Evolutionary conservation across 2,888 invertebrate genomes (phyloP), one percentile per base, ranked within the genome.

Genomic region (Octodonta nipae): DNA sequence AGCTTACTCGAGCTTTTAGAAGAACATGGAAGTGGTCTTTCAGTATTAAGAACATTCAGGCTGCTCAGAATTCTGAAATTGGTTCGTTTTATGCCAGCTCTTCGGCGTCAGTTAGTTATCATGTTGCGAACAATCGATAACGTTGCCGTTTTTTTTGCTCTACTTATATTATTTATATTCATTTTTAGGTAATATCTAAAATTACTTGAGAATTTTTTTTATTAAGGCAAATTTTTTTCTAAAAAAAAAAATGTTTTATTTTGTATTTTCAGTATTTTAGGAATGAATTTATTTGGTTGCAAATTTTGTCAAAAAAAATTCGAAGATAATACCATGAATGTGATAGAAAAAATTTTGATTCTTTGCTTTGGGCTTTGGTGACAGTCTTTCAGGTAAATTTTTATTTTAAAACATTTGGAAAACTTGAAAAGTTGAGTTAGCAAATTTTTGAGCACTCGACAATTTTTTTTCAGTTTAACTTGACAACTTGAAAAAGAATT

Each of bases 231-330:
- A n/a, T n/a, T n/a, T n/a, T n/a, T n/a, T n/a, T n/a, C n/a, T n/a
- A n/a, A n/a, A n/a, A n/a, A n/a, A n/a, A n/a, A n/a, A n/a, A n/a
- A n/a, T n/a, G n/a, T n/a, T n/a, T n/a, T n/a, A n/a, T n/a, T n/a
- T n/a, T n/a, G n/a, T 56, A 60, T 67, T 72, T 78, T 67, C 85
- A 95, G 98, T 87, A 96, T 98, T 76, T 91, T 99, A 72, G 98
- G 98, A 77, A 98, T 98, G 96, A 93, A 95, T 81, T 81, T 99
- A 74, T 98, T 99, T 79, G 98, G 98, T 75, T 98, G 98, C 85
- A 95, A 95, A 81, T 99, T 98, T 85, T 95, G 95, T 81, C 56
- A 54, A 42, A 51, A 47, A 32, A 41, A 44, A 29, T 43, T n/a
- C n/a, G n/a, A n/a, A n/a, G n/a, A n/a, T n/a, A n/a, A n/a, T n/a